phyloP scores from a whole-genome alignment of 2,113 vertebrate genomes.

The Rhea americana region DNA sequence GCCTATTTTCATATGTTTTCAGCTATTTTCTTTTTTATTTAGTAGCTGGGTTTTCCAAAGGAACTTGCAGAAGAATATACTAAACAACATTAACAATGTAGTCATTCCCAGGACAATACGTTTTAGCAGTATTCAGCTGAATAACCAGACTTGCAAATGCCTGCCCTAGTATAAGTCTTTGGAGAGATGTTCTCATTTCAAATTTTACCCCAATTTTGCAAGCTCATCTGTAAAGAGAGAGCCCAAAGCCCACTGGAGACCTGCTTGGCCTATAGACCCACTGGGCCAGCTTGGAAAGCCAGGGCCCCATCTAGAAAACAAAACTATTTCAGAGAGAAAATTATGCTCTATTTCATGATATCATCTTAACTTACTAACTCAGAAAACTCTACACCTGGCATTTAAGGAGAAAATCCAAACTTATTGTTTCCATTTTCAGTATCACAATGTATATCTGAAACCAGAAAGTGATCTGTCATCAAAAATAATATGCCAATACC shows the following conservation, averaged over 20 bases:
- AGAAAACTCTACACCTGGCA: not conserved
- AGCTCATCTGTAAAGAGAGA: not conserved
- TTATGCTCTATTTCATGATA: not conserved
- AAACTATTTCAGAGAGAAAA: not conserved
- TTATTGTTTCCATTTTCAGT: not conserved
- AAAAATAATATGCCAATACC: not conserved
- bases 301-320: not conserved
- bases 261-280: not conserved
- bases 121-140: not conserved
- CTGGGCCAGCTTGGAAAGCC: not conserved
- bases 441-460: not conserved
- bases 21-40: not conserved
- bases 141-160: not conserved
- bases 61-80: not conserved
- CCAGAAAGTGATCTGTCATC: not conserved
- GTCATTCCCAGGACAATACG: not conserved
- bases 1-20: not conserved
- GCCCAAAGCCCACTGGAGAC: not conserved
- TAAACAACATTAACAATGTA: not conserved
- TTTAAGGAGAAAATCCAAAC: not conserved
- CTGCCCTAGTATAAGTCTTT: not conserved
- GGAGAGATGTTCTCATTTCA: not conserved
- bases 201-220: not conserved
- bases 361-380: not conserved
- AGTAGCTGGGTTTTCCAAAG: not conserved